Evolutionary conservation across 2,113 vertebrate species (phyloP).

Genomic region (Paracanthobrama guichenoti): DNA sequence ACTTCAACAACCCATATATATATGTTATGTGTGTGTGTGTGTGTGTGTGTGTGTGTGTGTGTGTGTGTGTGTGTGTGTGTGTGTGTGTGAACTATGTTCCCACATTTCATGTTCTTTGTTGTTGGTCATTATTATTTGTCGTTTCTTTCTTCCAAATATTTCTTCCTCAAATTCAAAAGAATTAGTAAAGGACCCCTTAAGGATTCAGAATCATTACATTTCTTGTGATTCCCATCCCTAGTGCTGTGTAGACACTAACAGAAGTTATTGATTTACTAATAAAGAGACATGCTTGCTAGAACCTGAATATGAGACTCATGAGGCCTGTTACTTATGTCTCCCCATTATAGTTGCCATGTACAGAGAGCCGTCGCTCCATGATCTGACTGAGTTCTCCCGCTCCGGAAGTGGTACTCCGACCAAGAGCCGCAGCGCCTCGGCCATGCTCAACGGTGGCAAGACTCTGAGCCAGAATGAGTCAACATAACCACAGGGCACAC

Average conservation of each 20-base stretch:
- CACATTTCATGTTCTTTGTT: too few species aligned
- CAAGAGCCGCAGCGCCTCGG: constrained; percentile 96
- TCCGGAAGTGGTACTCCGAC: constrained; percentile 95
- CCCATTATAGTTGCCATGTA: constrained; percentile 93
- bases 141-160: background rate
- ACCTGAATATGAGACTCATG: background rate
- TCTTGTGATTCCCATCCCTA: background rate
- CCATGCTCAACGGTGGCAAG: constrained; percentile 94
- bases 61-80: too few species aligned
- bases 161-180: background rate
- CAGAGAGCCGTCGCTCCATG: constrained; percentile 96
- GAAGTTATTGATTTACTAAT: background rate
- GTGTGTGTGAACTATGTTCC: too few species aligned
- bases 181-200: background rate
- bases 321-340: constrained; percentile 39
- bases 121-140: too few species aligned
- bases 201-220: background rate
- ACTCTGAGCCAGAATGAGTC: constrained; percentile 93
- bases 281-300: background rate
- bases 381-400: constrained; percentile 95
- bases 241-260: background rate
- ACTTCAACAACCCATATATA: too few species aligned
- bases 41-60: too few species aligned
- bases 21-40: too few species aligned
- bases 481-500: constrained; percentile 82